Evolutionary conservation across 2,888 invertebrate genomes (phyloP).

Genomic region (Microplitis deprimator): DNA sequence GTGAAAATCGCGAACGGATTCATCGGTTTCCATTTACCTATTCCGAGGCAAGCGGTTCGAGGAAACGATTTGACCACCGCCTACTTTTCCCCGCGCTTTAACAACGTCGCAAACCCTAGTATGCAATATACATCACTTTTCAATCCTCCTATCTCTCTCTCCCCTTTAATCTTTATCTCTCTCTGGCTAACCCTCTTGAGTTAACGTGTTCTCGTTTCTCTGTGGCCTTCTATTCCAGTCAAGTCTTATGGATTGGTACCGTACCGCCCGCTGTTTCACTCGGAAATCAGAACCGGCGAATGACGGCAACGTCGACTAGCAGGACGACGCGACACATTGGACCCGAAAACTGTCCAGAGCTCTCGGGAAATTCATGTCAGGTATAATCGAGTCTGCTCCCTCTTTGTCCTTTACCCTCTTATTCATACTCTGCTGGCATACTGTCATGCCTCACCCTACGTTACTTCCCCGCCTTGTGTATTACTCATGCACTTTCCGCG

Average conservation of each 20-base stretch:
- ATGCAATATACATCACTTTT: background rate
- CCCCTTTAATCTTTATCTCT: background rate
- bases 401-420: background rate
- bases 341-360: conserved; percentile 24
- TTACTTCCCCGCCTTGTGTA: background rate
- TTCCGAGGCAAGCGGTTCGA: background rate
- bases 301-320: conserved; percentile 20
- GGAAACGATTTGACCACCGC: background rate
- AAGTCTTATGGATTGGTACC: background rate
- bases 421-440: background rate
- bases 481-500: background rate
- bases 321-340: conserved; percentile 8
- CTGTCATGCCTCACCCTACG: background rate
- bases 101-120: background rate
- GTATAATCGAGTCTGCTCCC: conserved; percentile 35
- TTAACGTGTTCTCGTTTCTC: background rate
- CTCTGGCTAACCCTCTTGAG: background rate
- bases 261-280: conserved; percentile 23
- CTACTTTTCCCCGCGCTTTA: background rate
- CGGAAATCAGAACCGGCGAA: conserved; percentile 29
- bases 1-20: background rate
- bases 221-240: background rate
- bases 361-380: conserved; percentile 37
- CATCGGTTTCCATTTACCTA: background rate
- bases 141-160: background rate